Percentiles rank a stretch among this genome's conserved stretches.
These are phyloP conservation scores for Neolamprologus fasciatus DNA, from an alignment of 2,113 vertebrate species.

Conservation along the genomic window DNA sequence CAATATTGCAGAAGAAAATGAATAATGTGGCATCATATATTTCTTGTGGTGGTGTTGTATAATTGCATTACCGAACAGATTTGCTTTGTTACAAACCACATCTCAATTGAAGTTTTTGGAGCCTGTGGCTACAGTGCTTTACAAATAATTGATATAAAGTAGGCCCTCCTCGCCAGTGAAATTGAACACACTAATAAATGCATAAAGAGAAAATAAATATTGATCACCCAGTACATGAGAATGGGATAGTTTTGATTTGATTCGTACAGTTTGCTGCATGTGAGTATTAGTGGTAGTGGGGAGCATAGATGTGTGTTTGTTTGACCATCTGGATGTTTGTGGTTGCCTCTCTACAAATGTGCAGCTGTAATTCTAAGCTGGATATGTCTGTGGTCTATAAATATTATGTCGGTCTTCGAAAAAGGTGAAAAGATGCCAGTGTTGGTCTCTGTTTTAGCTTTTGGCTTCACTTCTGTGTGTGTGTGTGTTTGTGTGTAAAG, in stretches of 20 bases:
- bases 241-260: conserved; percentile 46
- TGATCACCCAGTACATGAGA: conserved; percentile 30
- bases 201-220: conserved; percentile 60
- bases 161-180: conserved; percentile 34
- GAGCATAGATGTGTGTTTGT: neutral
- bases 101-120: conserved; percentile 51
- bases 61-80: conserved; percentile 45
- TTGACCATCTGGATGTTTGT: neutral
- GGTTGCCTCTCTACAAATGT: neutral
- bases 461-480: neutral
- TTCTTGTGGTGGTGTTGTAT: conserved; percentile 30
- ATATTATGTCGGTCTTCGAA: neutral
- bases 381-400: neutral
- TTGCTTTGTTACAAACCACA: conserved; percentile 47
- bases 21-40: conserved; percentile 46
- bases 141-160: conserved; percentile 57
- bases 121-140: conserved; percentile 33
- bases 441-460: neutral
- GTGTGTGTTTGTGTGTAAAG: neutral
- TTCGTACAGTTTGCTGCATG: conserved; percentile 31
- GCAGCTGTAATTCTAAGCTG: neutral
- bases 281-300: neutral
- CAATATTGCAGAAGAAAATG: conserved; percentile 43
- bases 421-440: neutral
- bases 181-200: conserved; percentile 55